Evolutionary conservation across 2,888 invertebrate genomes (phyloP), one percentile per base, ranked within the genome.

Genomic region (Eupithecia vulgata): DNA sequence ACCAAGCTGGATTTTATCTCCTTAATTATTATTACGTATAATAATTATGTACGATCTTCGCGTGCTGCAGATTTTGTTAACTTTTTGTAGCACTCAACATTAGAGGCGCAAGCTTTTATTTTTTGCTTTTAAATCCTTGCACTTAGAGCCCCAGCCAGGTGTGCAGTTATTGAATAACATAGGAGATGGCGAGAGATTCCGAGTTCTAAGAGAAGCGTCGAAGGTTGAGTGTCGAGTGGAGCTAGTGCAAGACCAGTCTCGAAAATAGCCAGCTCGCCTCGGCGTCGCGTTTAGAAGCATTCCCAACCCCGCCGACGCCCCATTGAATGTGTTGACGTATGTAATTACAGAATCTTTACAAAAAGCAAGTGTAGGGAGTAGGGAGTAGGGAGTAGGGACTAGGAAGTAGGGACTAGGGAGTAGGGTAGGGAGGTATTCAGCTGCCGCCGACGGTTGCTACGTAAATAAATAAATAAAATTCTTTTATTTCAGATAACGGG

Each of bases 331-430:
- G 90, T 87, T 86, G 91, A 90, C 88, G 90, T 90, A 87, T 90
- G 90, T 90, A 90, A 92, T 90, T 90, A 89, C 90, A 90, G 90
- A 89, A 85, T 87, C 82, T 84, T 83, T 81, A 90, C 87, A 91
- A 90, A 89, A 88, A 85, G 83, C 84, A 84, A 85, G 86, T 85
- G 84, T 81, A 76, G 80, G 82, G 82, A 81, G 82, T n/a, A n/a
- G n/a, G n/a, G n/a, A n/a, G n/a, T n/a, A n/a, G n/a, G n/a, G n/a
- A n/a, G n/a, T n/a, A n/a, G n/a, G n/a, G n/a, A n/a, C n/a, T n/a
- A n/a, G n/a, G n/a, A n/a, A n/a, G n/a, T n/a, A n/a, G n/a, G n/a
- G n/a, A n/a, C n/a, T n/a, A n/a, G n/a, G n/a, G n/a, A n/a, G n/a
- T n/a, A 85, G 86, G 85, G 84, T 81, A 76, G 80, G 82, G 82